Evolutionary conservation across 2,888 invertebrate genomes (phyloP), one percentile per base, ranked within the genome.

Genomic region (Lochmaea capreae): DNA sequence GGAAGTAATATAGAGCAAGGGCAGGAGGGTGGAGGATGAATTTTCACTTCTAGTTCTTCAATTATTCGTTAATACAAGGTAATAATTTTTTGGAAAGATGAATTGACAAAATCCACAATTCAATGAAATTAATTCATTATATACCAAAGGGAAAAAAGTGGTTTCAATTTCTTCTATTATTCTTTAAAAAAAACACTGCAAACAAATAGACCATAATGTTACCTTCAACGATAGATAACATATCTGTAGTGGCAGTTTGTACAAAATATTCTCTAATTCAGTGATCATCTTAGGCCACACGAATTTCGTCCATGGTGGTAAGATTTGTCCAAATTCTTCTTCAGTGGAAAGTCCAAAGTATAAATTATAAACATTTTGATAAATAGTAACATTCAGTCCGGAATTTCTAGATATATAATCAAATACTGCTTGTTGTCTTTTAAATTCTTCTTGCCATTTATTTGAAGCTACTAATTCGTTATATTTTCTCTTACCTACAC

Each of bases 281-380:
- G 83, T 80, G 10, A 85, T 80, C 22, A 86, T 83, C 72, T 82
- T 61, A 1, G 86, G 85, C 81, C 81, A 86, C 6, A 88, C 83
- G 3, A 78, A 79, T 6, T 80, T 73, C 0, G 88, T 84, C 89
- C 89, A 89, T 16, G 78, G 71, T 0, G 89, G 89, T 16, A 89
- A 78, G 11, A 79, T 59, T 33, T 87, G 78, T 57, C 86, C 85
- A 78, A 84, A 81, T 54, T 85, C 84, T 67, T 91, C 90, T 87
- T 92, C 92, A 0, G 92, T 91, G 76, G 89, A 85, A 52, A 92
- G 82, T 0, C 92, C 92, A 67, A 90, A 89, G 79, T 90, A 92
- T 4, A 93, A 81, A 42, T 90, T 90, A 75, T 90, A 90, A 10
- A 91, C 88, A 80, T 91, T 91, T 58, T 89, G 89, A 0, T 90